Conservation (phyloP, 2,888 invertebrate genomes). For the Gastracanthus pulcherrimus region DNA sequence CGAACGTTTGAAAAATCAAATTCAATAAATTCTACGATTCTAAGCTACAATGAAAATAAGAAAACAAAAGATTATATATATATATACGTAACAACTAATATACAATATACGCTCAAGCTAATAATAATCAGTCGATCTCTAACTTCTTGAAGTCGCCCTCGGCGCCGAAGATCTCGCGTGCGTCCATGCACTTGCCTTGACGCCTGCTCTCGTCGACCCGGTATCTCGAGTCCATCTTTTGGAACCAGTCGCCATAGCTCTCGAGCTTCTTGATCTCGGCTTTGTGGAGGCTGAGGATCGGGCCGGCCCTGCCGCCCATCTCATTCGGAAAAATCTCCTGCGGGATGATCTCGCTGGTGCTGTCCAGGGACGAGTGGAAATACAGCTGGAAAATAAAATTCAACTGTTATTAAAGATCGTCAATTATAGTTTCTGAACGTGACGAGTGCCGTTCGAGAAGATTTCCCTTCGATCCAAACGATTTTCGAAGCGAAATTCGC, state of each 20-base stretch:
- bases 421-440: too few relatives aligned
- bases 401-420: neutral
- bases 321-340: constrained; percentile 79
- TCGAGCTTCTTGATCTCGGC: constrained; percentile 68
- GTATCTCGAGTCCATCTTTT: constrained; percentile 78
- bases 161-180: neutral
- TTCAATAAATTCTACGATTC: too few relatives aligned
- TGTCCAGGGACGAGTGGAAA: constrained; percentile 79
- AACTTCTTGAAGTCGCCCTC: neutral
- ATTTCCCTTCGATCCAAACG: too few relatives aligned
- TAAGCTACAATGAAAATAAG: too few relatives aligned
- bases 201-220: constrained; percentile 81
- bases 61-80: too few relatives aligned
- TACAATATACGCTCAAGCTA: too few relatives aligned
- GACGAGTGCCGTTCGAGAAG: too few relatives aligned
- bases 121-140: neutral
- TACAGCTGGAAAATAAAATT: constrained; percentile 68
- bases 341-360: constrained; percentile 79
- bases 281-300: constrained; percentile 66
- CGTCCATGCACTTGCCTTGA: constrained; percentile 71
- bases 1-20: too few relatives aligned
- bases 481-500: too few relatives aligned
- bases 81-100: too few relatives aligned
- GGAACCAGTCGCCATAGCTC: constrained; percentile 73
- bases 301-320: constrained; percentile 68